Evolutionary conservation across 2,888 invertebrate genomes (phyloP).

Genomic region (Chaetogeoica ovagalla): DNA sequence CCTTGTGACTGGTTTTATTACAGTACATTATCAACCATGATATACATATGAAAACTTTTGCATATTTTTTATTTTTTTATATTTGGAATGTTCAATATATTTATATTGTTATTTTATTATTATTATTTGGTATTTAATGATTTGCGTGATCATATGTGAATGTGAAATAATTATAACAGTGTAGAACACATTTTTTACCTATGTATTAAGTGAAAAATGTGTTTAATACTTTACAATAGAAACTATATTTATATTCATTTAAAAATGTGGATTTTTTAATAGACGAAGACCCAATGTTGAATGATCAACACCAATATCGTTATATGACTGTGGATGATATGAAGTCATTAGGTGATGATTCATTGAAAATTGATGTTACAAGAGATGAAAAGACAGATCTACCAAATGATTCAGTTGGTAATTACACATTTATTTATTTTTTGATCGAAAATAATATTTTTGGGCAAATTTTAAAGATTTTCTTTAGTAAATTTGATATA

Average conservation of each 20-base stretch:
- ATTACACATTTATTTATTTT: constrained; percentile 4
- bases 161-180: constrained; percentile 10
- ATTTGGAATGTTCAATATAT: constrained; percentile 26
- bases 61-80: constrained; percentile 1
- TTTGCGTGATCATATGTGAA: constrained; percentile 4
- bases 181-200: constrained; percentile 7
- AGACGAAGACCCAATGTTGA: constrained; percentile 90
- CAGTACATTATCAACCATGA: neutral
- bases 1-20: constrained; percentile 8
- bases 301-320: constrained; percentile 76
- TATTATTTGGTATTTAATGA: neutral
- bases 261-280: constrained; percentile 52
- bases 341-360: constrained; percentile 93
- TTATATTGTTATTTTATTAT: constrained; percentile 18
- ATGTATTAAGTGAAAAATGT: neutral
- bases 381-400: constrained; percentile 73
- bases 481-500: too few species aligned
- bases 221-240: neutral
- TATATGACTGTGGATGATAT: constrained; percentile 94
- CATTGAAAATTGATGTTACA: constrained; percentile 88
- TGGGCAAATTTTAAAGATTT: too few species aligned
- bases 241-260: neutral
- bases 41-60: neutral
- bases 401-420: constrained; percentile 57
- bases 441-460: neutral